Evolutionary conservation across 1,140 invertebrate genomes (phyloP).

Genomic region (Potamilus streckersoni): DNA sequence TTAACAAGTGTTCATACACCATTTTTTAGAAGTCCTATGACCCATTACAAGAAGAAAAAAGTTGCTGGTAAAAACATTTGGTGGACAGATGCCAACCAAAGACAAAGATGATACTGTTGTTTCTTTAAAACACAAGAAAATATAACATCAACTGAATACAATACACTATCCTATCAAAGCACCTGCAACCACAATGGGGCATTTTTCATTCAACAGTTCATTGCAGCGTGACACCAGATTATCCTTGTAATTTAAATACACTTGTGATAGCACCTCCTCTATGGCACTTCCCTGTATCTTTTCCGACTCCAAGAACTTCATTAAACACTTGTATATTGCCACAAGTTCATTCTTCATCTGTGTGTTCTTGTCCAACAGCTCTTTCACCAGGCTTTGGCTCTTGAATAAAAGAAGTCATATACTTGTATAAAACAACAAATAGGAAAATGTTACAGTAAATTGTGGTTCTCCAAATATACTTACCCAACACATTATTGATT

Average conservation of each 20-base stretch:
- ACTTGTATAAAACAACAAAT: no score
- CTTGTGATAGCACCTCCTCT: neutral
- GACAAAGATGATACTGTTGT: neutral
- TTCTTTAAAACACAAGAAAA: neutral
- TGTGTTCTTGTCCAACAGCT: conserved; percentile 8
- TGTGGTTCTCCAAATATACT: no score
- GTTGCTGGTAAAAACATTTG: no score
- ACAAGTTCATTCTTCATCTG: conserved; percentile 15
- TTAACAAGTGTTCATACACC: no score
- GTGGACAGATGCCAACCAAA: no score
- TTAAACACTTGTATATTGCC: neutral
- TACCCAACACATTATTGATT: no score
- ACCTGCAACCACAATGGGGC: conserved; percentile 27
- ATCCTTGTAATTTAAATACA: conserved; percentile 8
- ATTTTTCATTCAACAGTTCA: conserved; percentile 19
- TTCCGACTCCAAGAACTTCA: neutral
- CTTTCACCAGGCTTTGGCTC: conserved; percentile 9
- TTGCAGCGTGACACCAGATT: neutral
- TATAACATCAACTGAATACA: neutral
- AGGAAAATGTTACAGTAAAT: no score
- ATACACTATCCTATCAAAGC: neutral
- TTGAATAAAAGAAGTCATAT: neutral
- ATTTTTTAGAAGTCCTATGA: no score
- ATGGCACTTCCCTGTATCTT: neutral
- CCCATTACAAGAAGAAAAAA: no score